A percentile compares a stretch with the other conserved stretches of the same genome.
Conservation (phyloP, 2,888 invertebrate genomes). For the Ophion ventricosus region DNA sequence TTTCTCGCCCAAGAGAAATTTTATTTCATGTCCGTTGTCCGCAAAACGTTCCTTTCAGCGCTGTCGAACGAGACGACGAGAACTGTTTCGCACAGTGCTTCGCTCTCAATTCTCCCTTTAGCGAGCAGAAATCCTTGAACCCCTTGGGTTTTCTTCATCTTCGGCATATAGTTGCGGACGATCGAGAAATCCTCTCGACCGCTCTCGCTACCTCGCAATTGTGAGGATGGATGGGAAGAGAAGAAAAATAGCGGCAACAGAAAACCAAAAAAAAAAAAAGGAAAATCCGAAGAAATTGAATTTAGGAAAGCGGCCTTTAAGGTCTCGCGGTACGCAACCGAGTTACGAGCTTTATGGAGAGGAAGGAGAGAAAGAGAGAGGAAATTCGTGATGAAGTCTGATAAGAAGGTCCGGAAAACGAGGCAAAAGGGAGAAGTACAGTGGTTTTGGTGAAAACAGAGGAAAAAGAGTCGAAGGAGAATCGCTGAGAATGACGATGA, state of each 20-base stretch:
- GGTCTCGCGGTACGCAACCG: constrained; percentile 55
- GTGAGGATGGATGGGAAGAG: constrained; percentile 20
- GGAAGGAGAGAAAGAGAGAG: constrained; percentile 23
- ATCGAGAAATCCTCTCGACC: constrained; percentile 52
- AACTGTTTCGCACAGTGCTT: constrained; percentile 52
- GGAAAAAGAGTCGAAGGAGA: constrained; percentile 20
- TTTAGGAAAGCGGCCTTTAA: constrained; percentile 65
- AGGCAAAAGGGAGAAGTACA: constrained; percentile 9
- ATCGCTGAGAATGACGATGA: constrained; percentile 47
- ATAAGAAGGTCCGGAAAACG: constrained; percentile 21
- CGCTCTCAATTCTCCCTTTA: constrained; percentile 13
- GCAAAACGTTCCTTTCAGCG: constrained; percentile 67
- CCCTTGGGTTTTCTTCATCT: constrained; percentile 52
- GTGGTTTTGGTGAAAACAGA: constrained; percentile 38
- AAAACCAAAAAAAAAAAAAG: constrained; percentile 25
- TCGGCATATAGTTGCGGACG: constrained; percentile 46
- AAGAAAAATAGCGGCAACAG: background rate
- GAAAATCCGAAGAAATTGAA: constrained; percentile 61
- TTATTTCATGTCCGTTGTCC: constrained; percentile 67
- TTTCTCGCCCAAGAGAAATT: constrained; percentile 50
- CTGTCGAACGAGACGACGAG: constrained; percentile 53
- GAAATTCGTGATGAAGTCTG: constrained; percentile 33
- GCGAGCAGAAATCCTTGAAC: constrained; percentile 34
- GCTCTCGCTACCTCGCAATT: constrained; percentile 36
- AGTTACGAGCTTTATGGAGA: constrained; percentile 51